A percentile compares a stretch with the other conserved stretches of the same genome.
phyloP scores from a whole-genome alignment of 2,797 vertebrate genomes.

The Silurus lanzhouensis region DNA sequence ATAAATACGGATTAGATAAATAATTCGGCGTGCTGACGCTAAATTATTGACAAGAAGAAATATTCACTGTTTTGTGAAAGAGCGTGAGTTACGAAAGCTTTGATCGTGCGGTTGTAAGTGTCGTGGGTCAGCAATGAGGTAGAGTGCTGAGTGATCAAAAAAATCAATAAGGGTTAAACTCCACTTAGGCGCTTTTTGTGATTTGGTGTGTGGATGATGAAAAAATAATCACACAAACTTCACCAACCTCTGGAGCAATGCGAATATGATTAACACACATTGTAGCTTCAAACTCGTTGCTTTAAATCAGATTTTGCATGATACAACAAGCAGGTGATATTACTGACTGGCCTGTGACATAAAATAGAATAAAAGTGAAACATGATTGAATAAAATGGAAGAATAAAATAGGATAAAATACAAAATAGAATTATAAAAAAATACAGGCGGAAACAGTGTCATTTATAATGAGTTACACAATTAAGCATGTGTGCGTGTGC shows the following conservation, averaged over 20 bases:
- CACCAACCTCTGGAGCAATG: background rate
- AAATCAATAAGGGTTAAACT: background rate
- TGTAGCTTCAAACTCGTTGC: background rate
- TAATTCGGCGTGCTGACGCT: constrained; percentile 77
- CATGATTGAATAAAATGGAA: too few species aligned
- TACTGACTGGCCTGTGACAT: too few species aligned
- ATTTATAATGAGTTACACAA: too few species aligned
- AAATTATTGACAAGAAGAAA: constrained; percentile 75
- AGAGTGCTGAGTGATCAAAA: background rate
- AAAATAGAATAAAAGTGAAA: too few species aligned
- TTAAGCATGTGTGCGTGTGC: too few species aligned
- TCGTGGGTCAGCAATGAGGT: constrained; percentile 9
- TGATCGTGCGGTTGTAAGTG: constrained; percentile 34
- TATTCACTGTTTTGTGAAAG: constrained; percentile 75
- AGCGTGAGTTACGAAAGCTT: constrained; percentile 32
- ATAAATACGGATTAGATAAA: constrained; percentile 82
- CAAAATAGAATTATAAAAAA: too few species aligned
- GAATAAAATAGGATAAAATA: too few species aligned
- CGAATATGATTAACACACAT: background rate
- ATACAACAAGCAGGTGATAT: too few species aligned
- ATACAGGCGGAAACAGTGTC: too few species aligned
- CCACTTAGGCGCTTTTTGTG: background rate
- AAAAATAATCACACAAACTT: background rate
- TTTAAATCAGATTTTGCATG: too few species aligned
- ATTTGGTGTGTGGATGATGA: constrained; percentile 13